These are phyloP conservation scores for Pocillopora meandrina DNA, from an alignment of 92 coral and sea anemone species.

Conservation along the genomic window DNA sequence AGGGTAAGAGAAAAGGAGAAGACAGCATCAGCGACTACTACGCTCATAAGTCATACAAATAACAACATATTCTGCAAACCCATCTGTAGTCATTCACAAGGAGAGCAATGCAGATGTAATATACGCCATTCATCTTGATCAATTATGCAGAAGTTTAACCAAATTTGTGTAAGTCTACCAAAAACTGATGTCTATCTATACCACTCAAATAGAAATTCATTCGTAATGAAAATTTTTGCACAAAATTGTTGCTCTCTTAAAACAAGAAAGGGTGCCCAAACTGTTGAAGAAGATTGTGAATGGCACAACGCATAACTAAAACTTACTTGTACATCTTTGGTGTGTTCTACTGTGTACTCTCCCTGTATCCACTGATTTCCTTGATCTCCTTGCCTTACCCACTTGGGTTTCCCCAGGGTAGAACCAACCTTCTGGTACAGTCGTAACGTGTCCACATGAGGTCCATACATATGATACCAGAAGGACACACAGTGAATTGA, in stretches of 20 bases:
- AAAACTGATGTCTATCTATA: too few species aligned
- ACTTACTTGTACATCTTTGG: constrained; percentile 64
- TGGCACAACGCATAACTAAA: too few species aligned
- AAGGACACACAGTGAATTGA: constrained; percentile 79
- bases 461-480: constrained; percentile 99
- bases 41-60: neutral
- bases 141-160: too few species aligned
- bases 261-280: too few species aligned
- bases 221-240: too few species aligned
- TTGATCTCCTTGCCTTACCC: constrained; percentile 85
- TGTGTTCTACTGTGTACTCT: constrained; percentile 76
- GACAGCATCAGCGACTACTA: neutral
- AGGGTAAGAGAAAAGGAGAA: neutral
- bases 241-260: too few species aligned
- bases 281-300: too few species aligned
- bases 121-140: too few species aligned
- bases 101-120: too few species aligned
- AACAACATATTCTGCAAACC: neutral
- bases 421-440: constrained; percentile 58
- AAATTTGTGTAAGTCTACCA: too few species aligned
- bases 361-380: constrained; percentile 84
- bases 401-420: constrained; percentile 64
- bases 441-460: constrained; percentile 81
- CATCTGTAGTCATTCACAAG: too few species aligned
- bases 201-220: too few species aligned